Evolutionary conservation across 1,140 invertebrate species (phyloP).

Genomic region (roundworm (Caenorhabditis elegans)): WBcel235 BX284606.5:11066001-11066500

Average conservation of each 20-base stretch:
- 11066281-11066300: constrained; percentile 66
- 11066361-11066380: constrained; percentile 58
- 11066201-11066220: constrained; percentile 57
- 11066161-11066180: constrained; percentile 64
- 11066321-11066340: constrained; percentile 66
- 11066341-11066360: constrained; percentile 66
- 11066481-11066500: constrained; percentile 66
- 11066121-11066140: constrained; percentile 63
- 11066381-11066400: constrained; percentile 66
- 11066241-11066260: constrained; percentile 58
- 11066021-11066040: constrained; percentile 50
- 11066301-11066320: constrained; percentile 65
- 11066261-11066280: constrained; percentile 65
- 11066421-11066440: not conserved
- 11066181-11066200: constrained; percentile 62
- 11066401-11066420: constrained; percentile 66
- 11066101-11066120: constrained; percentile 64
- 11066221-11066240: not conserved
- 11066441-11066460: constrained; percentile 15
- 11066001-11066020: constrained; percentile 32
- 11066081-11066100: constrained; percentile 66
- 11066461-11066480: constrained; percentile 67
- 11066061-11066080: constrained; percentile 65
- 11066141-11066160: constrained; percentile 66
- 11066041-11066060: constrained; percentile 65